Evolutionary conservation across 2,888 invertebrate species (phyloP), one percentile per base, ranked within the genome.

Genomic region (Balanococcus diminutus): DNA sequence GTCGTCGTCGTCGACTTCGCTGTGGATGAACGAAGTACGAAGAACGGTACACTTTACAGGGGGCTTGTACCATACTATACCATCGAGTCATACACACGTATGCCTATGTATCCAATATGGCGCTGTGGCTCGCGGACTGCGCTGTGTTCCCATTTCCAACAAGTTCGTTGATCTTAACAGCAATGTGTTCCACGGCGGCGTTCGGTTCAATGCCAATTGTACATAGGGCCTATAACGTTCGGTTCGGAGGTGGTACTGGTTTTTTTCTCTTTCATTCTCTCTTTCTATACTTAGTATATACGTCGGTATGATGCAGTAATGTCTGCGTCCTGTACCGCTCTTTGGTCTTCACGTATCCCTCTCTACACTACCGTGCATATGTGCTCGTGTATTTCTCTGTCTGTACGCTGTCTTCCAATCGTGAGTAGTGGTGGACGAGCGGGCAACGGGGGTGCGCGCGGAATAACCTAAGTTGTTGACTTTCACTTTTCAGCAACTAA

Each of bases 401-500:
- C n/a, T n/a, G 46, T 56, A 56, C 22, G 56, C 9, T 56, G 67
- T 67, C 67, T 67, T 28, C 67, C 67, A 67, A 67, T 16, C 16
- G 28, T 4, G 14, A 14, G 2, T 14, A 14, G 36, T 8, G 36
- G 36, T 46, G 14, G n/a, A 46, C 14, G 67, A 61, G 3, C 28
- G 67, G 16, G 16, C 16, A 28, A 19, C n/a, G 28, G 72, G 32
- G 5, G 5, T 14, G 31, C 14, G 32, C 5, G 32, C 72, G 72
- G 31, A 31, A 32, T 72, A 72, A 72, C 72, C 72, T 28, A 32
- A 51, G 85, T 51, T 46, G 85, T 85, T 79, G 75, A 85, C 85
- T 85, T 85, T 85, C 85, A 85, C 85, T 85, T 85, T 85, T 85
- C 79, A 85, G 75, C 67, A 72, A 85, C 85, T 85, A 85, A 85